Evolutionary conservation across 2,797 vertebrate genomes (phyloP), one percentile per base, ranked within the genome.

Genomic region (Peromyscus nudipes): DNA sequence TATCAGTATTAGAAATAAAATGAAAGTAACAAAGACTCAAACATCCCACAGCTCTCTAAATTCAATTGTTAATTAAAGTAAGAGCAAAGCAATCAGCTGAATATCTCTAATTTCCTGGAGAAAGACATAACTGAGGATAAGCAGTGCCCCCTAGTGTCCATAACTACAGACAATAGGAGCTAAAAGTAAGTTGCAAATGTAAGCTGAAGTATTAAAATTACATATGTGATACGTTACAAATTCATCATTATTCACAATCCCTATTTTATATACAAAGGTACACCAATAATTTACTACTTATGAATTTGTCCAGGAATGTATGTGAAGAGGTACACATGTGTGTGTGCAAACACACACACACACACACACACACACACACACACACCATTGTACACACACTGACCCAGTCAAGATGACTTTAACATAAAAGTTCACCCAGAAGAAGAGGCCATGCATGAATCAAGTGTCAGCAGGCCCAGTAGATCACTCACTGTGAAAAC

Each of bases 101-200:
- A 97, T 98, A 92, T 91, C 98, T 98, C 98, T 94, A 82, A 85
- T 94, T 91, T 98, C 97, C 96, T 96, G 96, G 98, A 98, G 95
- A 97, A 98, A 98, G 98, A 98, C 86, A 97, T 98, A 99, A 99
- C 98, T 98, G 99, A 99, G 99, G 99, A 99, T 99, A 99, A 99
- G 99, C 99, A 99, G 99, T 99, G 99, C 99, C 99, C 99, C 99
- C 99, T 99, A 99, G 99, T 99, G 99, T 99, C 99, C 99, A 98
- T 97, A 99, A 98, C 98, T 98, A 98, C 98, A 98, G 98, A 98
- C 98, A 98, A 98, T 98, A 98, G 98, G 98, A 98, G 97, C 85
- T 65, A 79, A 88, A 96, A 62, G 91, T 93, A 98, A 96, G 89
- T 92, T 95, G 67, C 43, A 92, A 92, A 81, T 46, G 97, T 97